Base-by-base conservation (phyloP, 2,888 invertebrate species). In the Anorthoa munda region DNA sequence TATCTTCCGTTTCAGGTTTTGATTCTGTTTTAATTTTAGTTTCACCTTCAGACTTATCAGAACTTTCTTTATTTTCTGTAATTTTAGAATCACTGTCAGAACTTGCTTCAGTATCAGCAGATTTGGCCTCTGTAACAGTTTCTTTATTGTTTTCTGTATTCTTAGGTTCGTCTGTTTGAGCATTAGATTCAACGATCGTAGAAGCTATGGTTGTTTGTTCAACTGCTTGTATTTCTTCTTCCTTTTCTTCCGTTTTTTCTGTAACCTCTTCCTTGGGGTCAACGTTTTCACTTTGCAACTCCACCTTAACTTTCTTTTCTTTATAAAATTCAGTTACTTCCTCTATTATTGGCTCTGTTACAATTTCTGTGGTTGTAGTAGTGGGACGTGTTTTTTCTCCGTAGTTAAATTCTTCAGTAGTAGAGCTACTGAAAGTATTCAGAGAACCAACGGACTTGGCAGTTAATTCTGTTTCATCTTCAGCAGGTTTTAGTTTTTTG, bases 401-500 rank as follows among this genome's bases (percentile, higher is more conserved):
- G 82, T 95, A 96, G 84, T 95, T 95, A 39, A 91, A 84, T 31
- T 90, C 79, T 46, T 90, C 89, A 66, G 86, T 89, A 11, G 89
- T 87, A 7, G 87, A 88, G 12, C 82, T 82, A 53, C 81, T 84
- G 2, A 83, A 77, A 65, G 87, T 77, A 63, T 92, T 92, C 0
- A 92, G 46, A n/a, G 91, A 90, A 50, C 85, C 89, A 60, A 92
- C 76, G 18, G 93, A 89, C 82, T 93, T 93, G 1, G 91, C 88
- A 46, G 90, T 86, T 55, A 92, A 89, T 83, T 90, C 90, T 11
- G 91, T 88, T 48, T 94, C 92, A 66, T 92, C 87, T 78, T 93
- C 92, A 61, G 85, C 66, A 26, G 92, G 89, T 73, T 84, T 94
- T 48, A 95, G 81, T 89, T 94, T 95, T 73, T 95, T 96, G 1